Evolutionary conservation across 2,888 invertebrate species (phyloP).

Genomic region (Amphipoea oculea): DNA sequence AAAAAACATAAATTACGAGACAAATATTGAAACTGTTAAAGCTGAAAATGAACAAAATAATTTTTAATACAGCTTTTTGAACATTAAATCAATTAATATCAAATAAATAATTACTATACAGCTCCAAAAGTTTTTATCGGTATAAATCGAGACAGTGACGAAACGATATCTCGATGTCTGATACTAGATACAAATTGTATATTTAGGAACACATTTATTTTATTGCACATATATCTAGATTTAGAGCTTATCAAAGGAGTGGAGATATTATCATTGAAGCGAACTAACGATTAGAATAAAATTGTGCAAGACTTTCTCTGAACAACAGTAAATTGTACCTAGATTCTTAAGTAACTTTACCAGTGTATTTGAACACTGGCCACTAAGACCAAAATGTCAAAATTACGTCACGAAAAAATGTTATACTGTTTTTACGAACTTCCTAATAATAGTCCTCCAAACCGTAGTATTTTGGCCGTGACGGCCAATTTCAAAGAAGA

Average conservation of each 20-base stretch:
- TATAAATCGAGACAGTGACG: constrained; percentile 34
- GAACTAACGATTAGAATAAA: constrained; percentile 17
- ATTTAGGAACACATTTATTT: constrained; percentile 30
- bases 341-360: not conserved
- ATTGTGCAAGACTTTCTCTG: constrained; percentile 2
- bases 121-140: constrained; percentile 37
- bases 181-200: constrained; percentile 23
- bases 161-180: constrained; percentile 33
- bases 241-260: constrained; percentile 20
- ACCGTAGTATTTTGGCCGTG: too few species aligned
- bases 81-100: constrained; percentile 2
- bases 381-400: not conserved
- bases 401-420: not conserved
- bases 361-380: not conserved
- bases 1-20: not conserved
- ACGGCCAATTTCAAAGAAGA: too few species aligned
- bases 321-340: not conserved
- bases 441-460: not conserved
- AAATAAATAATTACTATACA: constrained; percentile 21
- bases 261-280: constrained; percentile 11
- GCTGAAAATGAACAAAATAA: not conserved
- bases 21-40: not conserved
- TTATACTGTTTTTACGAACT: not conserved
- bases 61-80: not conserved
- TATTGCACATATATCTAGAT: constrained; percentile 40